Base-by-base conservation (phyloP, 2,888 invertebrate genomes). In the Scelioninae gen. 2 region DNA sequence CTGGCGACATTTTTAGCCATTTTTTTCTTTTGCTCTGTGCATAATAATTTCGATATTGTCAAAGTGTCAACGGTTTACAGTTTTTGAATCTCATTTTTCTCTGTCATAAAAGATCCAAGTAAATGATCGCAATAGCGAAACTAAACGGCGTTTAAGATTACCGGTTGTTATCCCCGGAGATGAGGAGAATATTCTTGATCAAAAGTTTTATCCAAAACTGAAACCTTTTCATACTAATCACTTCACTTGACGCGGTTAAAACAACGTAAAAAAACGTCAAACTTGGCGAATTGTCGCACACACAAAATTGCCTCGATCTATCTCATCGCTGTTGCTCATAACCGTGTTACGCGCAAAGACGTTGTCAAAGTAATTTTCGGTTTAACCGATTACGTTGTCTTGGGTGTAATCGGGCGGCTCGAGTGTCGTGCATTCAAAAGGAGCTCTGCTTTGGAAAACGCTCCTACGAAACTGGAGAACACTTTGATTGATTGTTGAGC, bases 341-440 rank as follows among this genome's bases (percentile, higher is more conserved):
- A 65, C 55, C 45, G 37, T 35, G 39, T 46, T 67, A 55, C 31
- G 60, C 45, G 45, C 48, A 41, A 64, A 68, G 74, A 68, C 73
- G 76, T 73, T 77, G 72, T 78, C 73, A 73, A 79, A 78, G 77
- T 78, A 75, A 74, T 75, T 64, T 63, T 37, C 22, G 68, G 75
- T 80, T 79, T 77, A 81, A 75, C 65, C 70, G 53, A 75, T 76
- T 74, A 77, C 74, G 71, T 73, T 77, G 74, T 74, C 45, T 61
- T 52, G 73, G 55, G 65, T 63, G 67, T 69, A 73, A 76, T 72
- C 71, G 69, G 57, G 75, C 45, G 73, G 70, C 63, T 69, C 55
- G 57, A 64, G 70, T 69, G 64, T 60, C 57, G 53, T 13, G 61
- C 46, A 69, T 55, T 63, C 61, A 57, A 70, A 70, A 69, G 61